Base-by-base conservation (phyloP, 2,113 vertebrate genomes). In the Ardeotis arabs region DNA sequence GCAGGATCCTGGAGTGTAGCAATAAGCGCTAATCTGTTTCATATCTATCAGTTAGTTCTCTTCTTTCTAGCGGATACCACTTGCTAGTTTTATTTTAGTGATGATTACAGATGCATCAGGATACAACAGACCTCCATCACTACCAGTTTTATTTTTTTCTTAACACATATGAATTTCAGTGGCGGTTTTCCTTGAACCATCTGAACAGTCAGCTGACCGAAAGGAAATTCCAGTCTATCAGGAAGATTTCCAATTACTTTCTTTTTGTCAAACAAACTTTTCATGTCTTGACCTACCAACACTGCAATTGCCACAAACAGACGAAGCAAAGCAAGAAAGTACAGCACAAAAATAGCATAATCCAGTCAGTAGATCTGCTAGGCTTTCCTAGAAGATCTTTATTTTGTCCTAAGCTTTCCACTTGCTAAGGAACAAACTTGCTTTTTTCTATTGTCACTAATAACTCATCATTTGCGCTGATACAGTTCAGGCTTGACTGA, bases 141-240 rank as follows among this genome's bases (percentile, higher is more conserved):
- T 55, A 59, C 22, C 56, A 50, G 31, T 27, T 82, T 64, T 31
- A 2, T 2, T 20, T 78, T 81, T 66, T 82, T 22, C 49, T 79
- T 78, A 67, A 93, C 2, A 8, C 33, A 75, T 19, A 87, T 66
- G 55, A 68, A 91, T 89, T 94, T 95, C 81, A 75, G 62, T 16
- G 9, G 55, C 68, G 77, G 67, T 76, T 80, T 86, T 80, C 73
- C 29, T 77, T 20, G 64, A 56, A 86, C 41, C 60, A 95, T 64
- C 79, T 76, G 33, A 95, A 80, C 13, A 77, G 27, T 80, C 62
- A 70, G 67, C 63, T 92, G 58, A 90, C 68, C 72, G 62, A 84
- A 79, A 90, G 90, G 80, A 94, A 94, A 88, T 93, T 83, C 72
- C 68, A 79, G 62, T 77, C 88, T 91, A 63, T 55, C 78, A 79